A percentile compares a stretch with the other conserved stretches of the same genome.
Conservation (phyloP, 2,113 vertebrate genomes). For the Daboia siamensis region DNA sequence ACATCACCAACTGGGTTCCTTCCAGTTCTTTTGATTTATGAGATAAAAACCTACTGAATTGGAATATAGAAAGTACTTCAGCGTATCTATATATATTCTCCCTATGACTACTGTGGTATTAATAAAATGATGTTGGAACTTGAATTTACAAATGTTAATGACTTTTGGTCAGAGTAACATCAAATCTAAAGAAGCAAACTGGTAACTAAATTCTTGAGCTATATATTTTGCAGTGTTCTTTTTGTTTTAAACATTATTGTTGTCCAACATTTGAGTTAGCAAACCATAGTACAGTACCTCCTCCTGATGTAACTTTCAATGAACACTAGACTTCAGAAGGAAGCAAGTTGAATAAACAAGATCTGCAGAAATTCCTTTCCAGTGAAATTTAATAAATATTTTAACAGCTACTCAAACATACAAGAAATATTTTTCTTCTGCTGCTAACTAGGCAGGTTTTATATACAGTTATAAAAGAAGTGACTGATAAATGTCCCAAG, state of each 20-base stretch:
- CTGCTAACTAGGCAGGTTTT: slow-evolving; percentile 15
- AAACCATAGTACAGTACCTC: neutral
- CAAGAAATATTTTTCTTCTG: slow-evolving; percentile 4
- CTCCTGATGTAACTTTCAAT: slow-evolving; percentile 15
- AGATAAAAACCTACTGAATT: neutral
- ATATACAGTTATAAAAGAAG: neutral
- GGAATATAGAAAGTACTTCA: neutral
- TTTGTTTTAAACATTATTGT: slow-evolving; percentile 27
- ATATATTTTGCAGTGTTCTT: slow-evolving; percentile 16
- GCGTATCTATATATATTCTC: neutral
- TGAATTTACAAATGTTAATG: neutral
- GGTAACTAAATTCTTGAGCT: slow-evolving; percentile 6
- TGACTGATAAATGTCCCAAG: slow-evolving; percentile 24
- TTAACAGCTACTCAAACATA: slow-evolving; percentile 17
- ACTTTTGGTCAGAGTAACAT: neutral
- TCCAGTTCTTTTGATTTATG: neutral
- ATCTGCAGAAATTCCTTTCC: neutral
- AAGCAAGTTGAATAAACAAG: neutral
- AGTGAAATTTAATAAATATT: slow-evolving; percentile 25
- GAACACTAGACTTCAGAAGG: neutral
- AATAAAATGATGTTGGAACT: slow-evolving; percentile 3
- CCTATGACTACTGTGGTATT: neutral
- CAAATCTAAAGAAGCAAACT: slow-evolving; percentile 25
- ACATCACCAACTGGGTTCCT: neutral
- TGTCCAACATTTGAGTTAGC: neutral